Conservation (phyloP, 2,797 vertebrate species). For the Pseudomugil gertrudae region DNA sequence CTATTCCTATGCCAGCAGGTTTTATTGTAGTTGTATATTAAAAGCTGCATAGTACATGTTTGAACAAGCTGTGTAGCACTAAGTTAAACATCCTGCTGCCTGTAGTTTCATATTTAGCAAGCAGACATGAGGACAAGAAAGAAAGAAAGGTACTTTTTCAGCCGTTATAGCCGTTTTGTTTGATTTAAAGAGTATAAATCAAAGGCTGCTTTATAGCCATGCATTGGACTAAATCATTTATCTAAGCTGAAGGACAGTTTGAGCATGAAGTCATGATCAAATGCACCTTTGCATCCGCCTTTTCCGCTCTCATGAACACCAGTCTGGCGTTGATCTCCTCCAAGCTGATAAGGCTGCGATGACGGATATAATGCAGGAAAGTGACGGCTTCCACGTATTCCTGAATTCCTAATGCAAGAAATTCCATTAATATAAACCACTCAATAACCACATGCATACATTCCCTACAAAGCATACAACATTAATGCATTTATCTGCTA, state of each 20-base stretch:
- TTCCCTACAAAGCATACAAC: constrained; percentile 5
- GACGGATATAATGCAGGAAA: constrained; percentile 95
- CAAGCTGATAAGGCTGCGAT: constrained; percentile 92
- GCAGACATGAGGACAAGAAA: neutral
- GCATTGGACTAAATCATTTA: neutral
- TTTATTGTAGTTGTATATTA: neutral
- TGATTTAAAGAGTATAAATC: neutral
- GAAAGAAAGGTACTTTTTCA: neutral
- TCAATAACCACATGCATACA: neutral
- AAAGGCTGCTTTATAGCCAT: neutral
- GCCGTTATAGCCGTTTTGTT: neutral
- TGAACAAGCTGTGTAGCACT: neutral
- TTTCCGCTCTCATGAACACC: constrained; percentile 84
- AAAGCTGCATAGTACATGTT: neutral
- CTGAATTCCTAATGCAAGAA: constrained; percentile 87
- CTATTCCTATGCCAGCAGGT: neutral
- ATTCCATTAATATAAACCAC: constrained; percentile 14
- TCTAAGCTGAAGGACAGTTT: neutral
- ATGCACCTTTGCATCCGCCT: constrained; percentile 28
- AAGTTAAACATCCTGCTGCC: neutral
- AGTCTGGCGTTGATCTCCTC: constrained; percentile 94
- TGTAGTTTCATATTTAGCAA: neutral
- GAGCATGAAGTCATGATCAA: neutral
- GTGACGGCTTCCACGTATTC: constrained; percentile 97
- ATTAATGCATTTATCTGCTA: neutral